Percentiles rank a stretch among this genome's conserved stretches.
Evolutionary conservation across 1,140 invertebrate genomes (phyloP).

Genomic region (Prorops nasuta): DNA sequence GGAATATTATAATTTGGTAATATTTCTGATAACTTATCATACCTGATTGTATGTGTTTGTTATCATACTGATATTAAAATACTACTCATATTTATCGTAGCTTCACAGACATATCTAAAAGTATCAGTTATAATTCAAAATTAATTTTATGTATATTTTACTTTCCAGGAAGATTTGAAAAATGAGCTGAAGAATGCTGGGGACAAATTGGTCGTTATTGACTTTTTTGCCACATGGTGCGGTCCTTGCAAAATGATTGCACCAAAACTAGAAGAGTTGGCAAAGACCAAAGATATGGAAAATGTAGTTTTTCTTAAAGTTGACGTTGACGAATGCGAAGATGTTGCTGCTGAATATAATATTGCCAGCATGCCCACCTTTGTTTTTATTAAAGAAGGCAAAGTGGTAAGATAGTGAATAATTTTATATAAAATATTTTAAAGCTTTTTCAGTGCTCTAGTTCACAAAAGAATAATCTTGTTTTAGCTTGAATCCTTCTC

Average conservation of each 20-base stretch:
- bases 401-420: conserved; percentile 55
- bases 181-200: conserved; percentile 73
- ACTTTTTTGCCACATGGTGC: conserved; percentile 85
- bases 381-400: conserved; percentile 78
- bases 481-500: conserved; percentile 67
- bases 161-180: conserved; percentile 70
- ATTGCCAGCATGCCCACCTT: conserved; percentile 93
- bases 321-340: conserved; percentile 88
- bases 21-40: too few species aligned
- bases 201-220: conserved; percentile 82
- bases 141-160: conserved; percentile 2
- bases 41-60: too few species aligned
- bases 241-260: conserved; percentile 93
- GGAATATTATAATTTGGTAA: too few species aligned
- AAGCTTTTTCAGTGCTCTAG: conserved; percentile 22
- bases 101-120: too few species aligned
- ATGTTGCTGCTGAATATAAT: conserved; percentile 75
- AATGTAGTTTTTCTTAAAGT: conserved; percentile 71
- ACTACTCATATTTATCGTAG: too few species aligned
- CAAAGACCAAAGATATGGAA: conserved; percentile 63
- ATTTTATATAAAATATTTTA: background rate
- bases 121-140: background rate
- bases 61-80: too few species aligned
- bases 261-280: conserved; percentile 72
- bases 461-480: conserved; percentile 17